Evolutionary conservation across 1,140 invertebrate genomes (phyloP), one percentile per base, ranked within the genome.

Genomic region (Lordiphosa clarofinis): DNA sequence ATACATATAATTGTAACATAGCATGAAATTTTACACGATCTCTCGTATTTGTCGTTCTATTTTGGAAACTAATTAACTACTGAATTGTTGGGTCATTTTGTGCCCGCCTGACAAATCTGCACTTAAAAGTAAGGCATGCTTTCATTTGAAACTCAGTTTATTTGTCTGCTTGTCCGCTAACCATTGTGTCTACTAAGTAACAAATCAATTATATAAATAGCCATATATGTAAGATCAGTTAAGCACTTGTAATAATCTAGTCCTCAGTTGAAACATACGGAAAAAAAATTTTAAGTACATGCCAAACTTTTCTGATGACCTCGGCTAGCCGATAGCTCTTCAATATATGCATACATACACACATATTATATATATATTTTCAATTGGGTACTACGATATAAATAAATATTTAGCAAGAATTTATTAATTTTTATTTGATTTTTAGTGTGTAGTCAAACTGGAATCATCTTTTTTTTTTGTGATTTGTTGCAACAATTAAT

Each of bases 11-110:
- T 50, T 78, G 68, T 78, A 76, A 68, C 35, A 78, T 65, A 73
- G 69, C 59, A 69, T 55, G 44, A 73, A 81, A 63, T 70, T 73
- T 61, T 56, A 74, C 57, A 79, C 70, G 74, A 79, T 79, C 74
- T 79, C 74, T 79, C 56, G 60, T 81, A 81, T 70, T 81, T 81
- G 75, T 81, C 75, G 75, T 63, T 70, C 75, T 81, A 42, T 79
- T 73, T 65, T 56, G 62, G 52, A 65, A 65, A 37, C 21, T 40
- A 57, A 54, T 62, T 63, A 43, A 46, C 61, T 63, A 31, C 50
- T 40, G 48, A 24, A 38, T 61, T 62, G 56, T 53, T 63, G 47
- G 43, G 37, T 19, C 12, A 40, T 37, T n/a, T 38, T 38, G 54
- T 50, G 33, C 46, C 24, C 24, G 7, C 44, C 47, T 37, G 48